Evolutionary conservation across 2,113 vertebrate genomes (phyloP), one percentile per base, ranked within the genome.

Genomic region (Romanogobio albipinnatus): DNA sequence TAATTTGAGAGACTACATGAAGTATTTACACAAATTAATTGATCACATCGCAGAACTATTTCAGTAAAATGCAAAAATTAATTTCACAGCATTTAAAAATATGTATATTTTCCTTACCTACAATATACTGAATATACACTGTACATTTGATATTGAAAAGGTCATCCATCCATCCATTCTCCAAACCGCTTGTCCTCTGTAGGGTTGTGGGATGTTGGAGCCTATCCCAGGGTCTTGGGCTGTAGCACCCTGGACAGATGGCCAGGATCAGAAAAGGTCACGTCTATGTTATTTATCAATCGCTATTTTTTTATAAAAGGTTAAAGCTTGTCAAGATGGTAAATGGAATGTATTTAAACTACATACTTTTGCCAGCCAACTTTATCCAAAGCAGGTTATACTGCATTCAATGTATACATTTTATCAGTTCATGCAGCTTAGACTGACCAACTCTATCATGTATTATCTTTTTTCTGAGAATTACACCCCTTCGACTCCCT

Each of bases 211-310:
- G 39, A 45, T 47, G 43, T 45, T 74, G n/a, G 70, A 47, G 43
- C n/a, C 70, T 1, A 7, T 74, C 70, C 43, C 43, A 74, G n/a
- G 43, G 43, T 74, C 70, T 74, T 74, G 70, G 70, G 70, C n/a
- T 0, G n/a, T 11, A 74, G n/a, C 39, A 73, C 70, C 39, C 39
- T 3, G 43, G 70, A 73, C 70, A 73, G 70, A 73, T 73, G 70
- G 70, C 22, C 22, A 73, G 22, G 45, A 22, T 22, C 3, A 5
- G 43, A 73, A 71, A 73, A 74, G 43, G n/a, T 74, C 43, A 26
- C 0, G 70, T 24, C 2, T 3, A 1, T 24, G 70, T 8, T 47
- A 73, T 73, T 47, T 24, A 74, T 74, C 70, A 49, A 47, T 74
- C 3, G 5, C n/a, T 7, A 26, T 43, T 49, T 39, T 9, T 24